Conservation (phyloP, 2,113 vertebrate genomes). For the Rhinopomastus cyanomelas region DNA sequence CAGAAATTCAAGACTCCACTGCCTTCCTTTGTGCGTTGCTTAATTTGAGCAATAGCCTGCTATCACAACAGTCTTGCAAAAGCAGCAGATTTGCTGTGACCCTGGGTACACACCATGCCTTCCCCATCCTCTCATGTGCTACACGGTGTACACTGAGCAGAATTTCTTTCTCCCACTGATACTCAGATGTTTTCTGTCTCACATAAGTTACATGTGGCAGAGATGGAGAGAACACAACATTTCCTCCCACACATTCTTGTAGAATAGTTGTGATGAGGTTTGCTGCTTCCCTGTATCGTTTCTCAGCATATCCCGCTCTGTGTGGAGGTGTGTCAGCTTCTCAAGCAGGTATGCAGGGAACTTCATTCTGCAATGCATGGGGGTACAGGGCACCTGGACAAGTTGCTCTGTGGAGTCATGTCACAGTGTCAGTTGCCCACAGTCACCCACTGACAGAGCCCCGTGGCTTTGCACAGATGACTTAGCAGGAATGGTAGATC, state of each 20-base stretch:
- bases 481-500: background rate
- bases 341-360: background rate
- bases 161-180: background rate
- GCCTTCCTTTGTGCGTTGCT: background rate
- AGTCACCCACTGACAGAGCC: background rate
- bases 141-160: background rate
- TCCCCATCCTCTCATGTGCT: background rate
- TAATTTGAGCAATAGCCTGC: background rate
- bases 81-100: background rate
- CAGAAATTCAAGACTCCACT: background rate
- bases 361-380: background rate
- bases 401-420: background rate
- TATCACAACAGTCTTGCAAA: background rate
- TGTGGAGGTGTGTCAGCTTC: rapidly evolving
- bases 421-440: background rate
- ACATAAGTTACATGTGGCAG: rapidly evolving
- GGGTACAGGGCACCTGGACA: rapidly evolving
- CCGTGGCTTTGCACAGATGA: background rate
- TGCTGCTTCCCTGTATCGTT: background rate
- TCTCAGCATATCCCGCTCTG: background rate
- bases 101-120: background rate
- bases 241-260: background rate
- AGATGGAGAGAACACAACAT: background rate
- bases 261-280: background rate
- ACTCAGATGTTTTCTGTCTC: background rate